phyloP scores from a whole-genome alignment of 2,888 invertebrate species.

The Pterostichus madidus region DNA sequence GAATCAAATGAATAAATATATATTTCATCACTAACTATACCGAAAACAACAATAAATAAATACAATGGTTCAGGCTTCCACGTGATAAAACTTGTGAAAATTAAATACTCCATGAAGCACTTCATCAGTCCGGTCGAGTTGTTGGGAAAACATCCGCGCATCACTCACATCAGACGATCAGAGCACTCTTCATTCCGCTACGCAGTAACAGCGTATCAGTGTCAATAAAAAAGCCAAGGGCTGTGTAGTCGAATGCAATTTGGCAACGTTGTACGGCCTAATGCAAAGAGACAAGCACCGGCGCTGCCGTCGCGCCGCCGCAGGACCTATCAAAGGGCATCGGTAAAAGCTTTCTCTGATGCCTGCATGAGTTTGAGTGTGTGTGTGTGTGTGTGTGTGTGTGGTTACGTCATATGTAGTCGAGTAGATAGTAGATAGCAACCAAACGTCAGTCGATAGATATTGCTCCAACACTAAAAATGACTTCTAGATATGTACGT shows the following conservation, averaged over 20 bases:
- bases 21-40: no score
- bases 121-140: slow-evolving; percentile 27
- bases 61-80: no score
- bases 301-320: slow-evolving; percentile 7
- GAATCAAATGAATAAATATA: no score
- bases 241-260: slow-evolving; percentile 53
- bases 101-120: slow-evolving; percentile 7
- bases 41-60: no score
- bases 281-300: slow-evolving; percentile 38
- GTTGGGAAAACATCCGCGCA: slow-evolving; percentile 29
- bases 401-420: neutral
- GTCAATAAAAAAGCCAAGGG: slow-evolving; percentile 48
- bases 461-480: no score
- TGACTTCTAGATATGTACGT: no score
- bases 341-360: slow-evolving; percentile 48
- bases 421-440: neutral
- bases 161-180: neutral
- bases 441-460: no score
- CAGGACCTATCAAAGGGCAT: slow-evolving; percentile 39
- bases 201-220: slow-evolving; percentile 24
- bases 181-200: no score
- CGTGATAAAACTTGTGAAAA: slow-evolving; percentile 6
- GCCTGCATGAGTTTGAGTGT: neutral
- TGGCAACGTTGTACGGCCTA: slow-evolving; percentile 43
- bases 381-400: neutral